These are phyloP conservation scores for crab-eating macaque (Macaca fascicularis) DNA, from an alignment of 2,113 vertebrate species.

Conservation along the genomic window DNA sequence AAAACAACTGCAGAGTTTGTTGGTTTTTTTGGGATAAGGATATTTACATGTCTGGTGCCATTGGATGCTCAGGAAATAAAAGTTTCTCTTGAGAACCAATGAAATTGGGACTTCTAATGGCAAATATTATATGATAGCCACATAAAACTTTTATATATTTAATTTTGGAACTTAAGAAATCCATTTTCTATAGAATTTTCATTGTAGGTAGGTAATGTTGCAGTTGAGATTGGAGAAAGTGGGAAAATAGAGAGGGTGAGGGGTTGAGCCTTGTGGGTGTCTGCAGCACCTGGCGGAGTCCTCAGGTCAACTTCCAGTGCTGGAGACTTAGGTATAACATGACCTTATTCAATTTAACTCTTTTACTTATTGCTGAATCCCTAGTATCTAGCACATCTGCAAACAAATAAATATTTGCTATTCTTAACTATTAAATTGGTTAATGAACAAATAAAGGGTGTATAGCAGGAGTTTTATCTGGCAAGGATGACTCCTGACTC, in stretches of 20 bases:
- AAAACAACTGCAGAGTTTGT: neutral
- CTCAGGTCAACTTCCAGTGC: neutral
- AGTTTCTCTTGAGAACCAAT: neutral
- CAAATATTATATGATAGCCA: neutral
- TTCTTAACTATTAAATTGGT: neutral
- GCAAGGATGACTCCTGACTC: neutral
- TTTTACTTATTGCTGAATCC: neutral
- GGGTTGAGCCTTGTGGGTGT: neutral
- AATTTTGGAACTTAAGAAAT: neutral
- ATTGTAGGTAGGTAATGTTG: neutral
- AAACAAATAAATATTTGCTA: neutral
- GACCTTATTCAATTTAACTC: neutral
- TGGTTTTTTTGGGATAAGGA: neutral
- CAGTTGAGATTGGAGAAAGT: neutral
- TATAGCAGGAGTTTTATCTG: neutral
- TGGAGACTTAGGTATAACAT: neutral
- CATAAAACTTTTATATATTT: neutral
- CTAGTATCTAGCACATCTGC: neutral
- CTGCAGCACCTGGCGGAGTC: neutral
- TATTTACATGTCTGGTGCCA: neutral
- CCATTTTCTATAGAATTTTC: neutral
- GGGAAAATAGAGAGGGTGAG: neutral
- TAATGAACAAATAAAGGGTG: neutral
- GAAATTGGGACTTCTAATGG: constrained; percentile 5
- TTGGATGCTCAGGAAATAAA: neutral